These are phyloP conservation scores for Arrhopalites spinosus DNA, from an alignment of 2,888 invertebrate species.

Conservation along the genomic window DNA sequence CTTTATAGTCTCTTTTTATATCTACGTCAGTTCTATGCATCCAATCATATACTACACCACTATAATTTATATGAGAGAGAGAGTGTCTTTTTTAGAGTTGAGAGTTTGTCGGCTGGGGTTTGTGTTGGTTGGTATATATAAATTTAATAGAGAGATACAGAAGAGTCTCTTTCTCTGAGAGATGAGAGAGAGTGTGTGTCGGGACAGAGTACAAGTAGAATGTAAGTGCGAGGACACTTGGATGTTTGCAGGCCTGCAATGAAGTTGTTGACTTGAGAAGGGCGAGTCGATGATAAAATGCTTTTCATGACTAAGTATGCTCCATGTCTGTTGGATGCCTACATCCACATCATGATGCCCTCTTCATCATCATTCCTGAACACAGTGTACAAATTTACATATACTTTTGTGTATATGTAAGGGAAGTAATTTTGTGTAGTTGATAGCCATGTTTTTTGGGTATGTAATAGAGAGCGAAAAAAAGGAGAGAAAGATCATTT, in stretches of 20 bases:
- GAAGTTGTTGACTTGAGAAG: slow-evolving; percentile 54
- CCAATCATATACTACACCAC: no score
- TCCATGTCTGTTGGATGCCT: slow-evolving; percentile 1
- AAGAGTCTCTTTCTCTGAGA: neutral
- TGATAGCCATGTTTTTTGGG: no score
- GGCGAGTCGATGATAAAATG: slow-evolving; percentile 53
- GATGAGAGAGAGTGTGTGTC: slow-evolving; percentile 17
- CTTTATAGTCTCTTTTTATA: no score
- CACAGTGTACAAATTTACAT: neutral
- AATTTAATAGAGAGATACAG: neutral
- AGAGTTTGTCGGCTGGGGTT: neutral
- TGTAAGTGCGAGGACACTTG: slow-evolving; percentile 49
- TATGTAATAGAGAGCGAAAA: slow-evolving; percentile 9
- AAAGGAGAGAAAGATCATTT: slow-evolving; percentile 39
- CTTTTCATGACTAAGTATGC: slow-evolving; percentile 48
- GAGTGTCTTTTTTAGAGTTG: no score
- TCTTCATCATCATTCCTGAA: neutral
- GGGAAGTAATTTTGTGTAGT: neutral
- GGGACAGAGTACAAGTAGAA: slow-evolving; percentile 15
- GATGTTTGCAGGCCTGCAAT: slow-evolving; percentile 50
- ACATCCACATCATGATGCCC: neutral
- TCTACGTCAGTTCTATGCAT: no score
- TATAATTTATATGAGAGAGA: no score
- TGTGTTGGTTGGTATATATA: neutral
- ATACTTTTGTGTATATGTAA: neutral